Percentiles rank a stretch among this genome's conserved stretches.
phyloP scores from a whole-genome alignment of 2,797 vertebrate species.

The Oreochromis mossambicus region DNA sequence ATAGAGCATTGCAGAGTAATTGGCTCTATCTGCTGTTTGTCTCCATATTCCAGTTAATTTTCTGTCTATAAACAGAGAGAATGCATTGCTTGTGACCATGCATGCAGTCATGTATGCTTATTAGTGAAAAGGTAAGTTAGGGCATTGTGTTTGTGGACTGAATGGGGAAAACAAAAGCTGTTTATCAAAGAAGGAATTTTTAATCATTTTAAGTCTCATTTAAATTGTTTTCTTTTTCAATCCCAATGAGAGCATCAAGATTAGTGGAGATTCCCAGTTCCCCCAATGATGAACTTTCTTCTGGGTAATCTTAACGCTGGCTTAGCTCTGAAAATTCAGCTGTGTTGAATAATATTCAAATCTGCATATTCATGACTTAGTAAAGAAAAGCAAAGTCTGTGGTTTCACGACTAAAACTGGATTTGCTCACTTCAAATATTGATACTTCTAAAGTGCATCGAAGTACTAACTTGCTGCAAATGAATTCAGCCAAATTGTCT shows the following conservation, averaged over 20 bases:
- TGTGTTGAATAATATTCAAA: slow-evolving; percentile 6
- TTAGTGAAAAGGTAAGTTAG: not conserved
- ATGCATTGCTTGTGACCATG: not conserved
- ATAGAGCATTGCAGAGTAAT: not conserved
- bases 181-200: not conserved
- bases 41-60: not conserved
- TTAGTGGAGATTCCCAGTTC: not conserved
- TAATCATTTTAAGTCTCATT: not conserved
- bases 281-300: not conserved
- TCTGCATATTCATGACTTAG: slow-evolving; percentile 14
- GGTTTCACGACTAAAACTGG: not conserved
- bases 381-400: not conserved
- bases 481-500: not conserved
- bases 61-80: not conserved
- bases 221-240: not conserved
- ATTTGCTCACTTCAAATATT: slow-evolving; percentile 17
- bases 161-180: not conserved
- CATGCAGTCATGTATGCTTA: not conserved
- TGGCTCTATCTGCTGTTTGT: not conserved
- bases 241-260: not conserved
- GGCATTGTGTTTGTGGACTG: not conserved
- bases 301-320: not conserved
- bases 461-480: not conserved
- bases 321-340: not conserved
- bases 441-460: not conserved